Evolutionary conservation across 2,797 vertebrate genomes (phyloP), one percentile per base, ranked within the genome.

Genomic region (Pipistrellus kuhlii): DNA sequence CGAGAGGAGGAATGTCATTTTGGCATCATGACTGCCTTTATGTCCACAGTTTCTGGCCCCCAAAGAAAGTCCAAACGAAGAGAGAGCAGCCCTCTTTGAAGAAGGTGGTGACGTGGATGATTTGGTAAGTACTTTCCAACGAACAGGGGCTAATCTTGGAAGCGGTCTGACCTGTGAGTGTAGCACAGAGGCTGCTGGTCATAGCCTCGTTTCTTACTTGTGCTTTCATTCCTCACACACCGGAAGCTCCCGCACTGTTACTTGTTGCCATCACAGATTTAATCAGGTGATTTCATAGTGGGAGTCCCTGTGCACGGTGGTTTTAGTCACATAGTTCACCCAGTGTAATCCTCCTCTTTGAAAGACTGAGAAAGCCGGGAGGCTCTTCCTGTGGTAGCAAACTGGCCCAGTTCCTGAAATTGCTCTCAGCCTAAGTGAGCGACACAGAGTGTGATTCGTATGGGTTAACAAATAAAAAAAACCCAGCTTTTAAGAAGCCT

Each of bases 71-170:
- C 97, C 98, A 93, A 97, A 96, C 25, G 98, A 98, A 94, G 95
- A 86, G 44, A n/a, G 51, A 27, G 87, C 98, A 21, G 93, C 98
- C 51, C 46, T 86, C 12, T 41, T 86, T 88, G 99, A 99, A 66
- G 99, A 99, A 91, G 97, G 97, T 66, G 99, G 98, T 77, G 99
- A 99, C 90, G 98, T 99, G 55, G 99, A 99, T 96, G 99, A 99
- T 97, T 98, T 99, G 98, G 99, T 99, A 97, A 98, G 98, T 98
- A 55, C 38, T 3, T 0, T 32, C 94, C 86, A 51, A 6, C 3
- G 25, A 11, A 25, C 6, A 17, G 21, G 76, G 14, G 80, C 66
- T 4, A 75, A 85, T 93, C 21, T 18, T 46, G 78, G 95, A 90
- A 68, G n/a, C 25, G 3, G 3, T 46, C 44, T 20, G 48, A 73